phyloP scores from a whole-genome alignment of 1,140 invertebrate species.

The Nebria ingens region DNA sequence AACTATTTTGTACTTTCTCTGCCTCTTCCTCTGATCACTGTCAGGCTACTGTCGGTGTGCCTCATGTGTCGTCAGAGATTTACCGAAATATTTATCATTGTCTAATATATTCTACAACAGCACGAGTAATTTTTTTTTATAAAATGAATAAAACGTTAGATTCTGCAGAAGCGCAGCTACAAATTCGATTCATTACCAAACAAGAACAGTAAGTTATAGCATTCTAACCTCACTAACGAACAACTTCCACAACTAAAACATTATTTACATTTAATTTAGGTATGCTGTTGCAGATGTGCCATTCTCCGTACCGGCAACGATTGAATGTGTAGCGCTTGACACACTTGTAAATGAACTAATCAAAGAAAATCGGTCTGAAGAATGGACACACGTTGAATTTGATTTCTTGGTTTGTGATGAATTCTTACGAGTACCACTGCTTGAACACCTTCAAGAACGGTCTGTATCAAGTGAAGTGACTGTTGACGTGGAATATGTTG shows the following conservation, averaged over 20 bases:
- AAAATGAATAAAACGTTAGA: neutral
- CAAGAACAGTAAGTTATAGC: conserved; percentile 57
- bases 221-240: conserved; percentile 14
- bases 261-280: conserved; percentile 43
- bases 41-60: too few relatives aligned
- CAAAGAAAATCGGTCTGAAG: conserved; percentile 44
- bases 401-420: conserved; percentile 81
- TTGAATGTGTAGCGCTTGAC: conserved; percentile 61
- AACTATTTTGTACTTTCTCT: too few relatives aligned
- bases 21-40: too few relatives aligned
- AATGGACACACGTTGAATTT: conserved; percentile 58
- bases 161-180: conserved; percentile 42
- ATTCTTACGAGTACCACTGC: conserved; percentile 57
- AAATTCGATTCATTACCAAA: conserved; percentile 70
- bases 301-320: conserved; percentile 62
- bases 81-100: too few relatives aligned
- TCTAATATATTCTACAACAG: too few relatives aligned
- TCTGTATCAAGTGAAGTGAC: conserved; percentile 63
- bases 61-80: too few relatives aligned
- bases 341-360: conserved; percentile 70
- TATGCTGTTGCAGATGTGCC: conserved; percentile 80
- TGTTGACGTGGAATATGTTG: conserved; percentile 82
- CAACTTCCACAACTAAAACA: conserved; percentile 10
- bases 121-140: too few relatives aligned
- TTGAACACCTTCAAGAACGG: conserved; percentile 57